These are phyloP conservation scores for Spongilla lacustris DNA, from an alignment of 37 sponge, comb jelly and placozoan species.

Conservation along the genomic window DNA sequence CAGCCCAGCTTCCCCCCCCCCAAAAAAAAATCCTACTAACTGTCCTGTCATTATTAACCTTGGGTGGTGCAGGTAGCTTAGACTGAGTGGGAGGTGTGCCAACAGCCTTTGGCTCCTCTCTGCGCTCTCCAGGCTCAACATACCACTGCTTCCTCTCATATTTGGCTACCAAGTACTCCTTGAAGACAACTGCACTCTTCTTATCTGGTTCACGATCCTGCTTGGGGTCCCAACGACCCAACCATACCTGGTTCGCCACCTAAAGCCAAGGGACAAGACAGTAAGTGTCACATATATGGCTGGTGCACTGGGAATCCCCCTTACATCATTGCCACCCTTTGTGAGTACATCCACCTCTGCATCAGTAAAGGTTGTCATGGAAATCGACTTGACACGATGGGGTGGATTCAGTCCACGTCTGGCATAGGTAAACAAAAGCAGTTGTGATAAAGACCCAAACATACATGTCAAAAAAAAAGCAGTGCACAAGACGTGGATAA, in stretches of 20 bases:
- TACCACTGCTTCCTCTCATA: slow-evolving; percentile 88
- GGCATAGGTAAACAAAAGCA: neutral
- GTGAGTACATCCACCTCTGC: slow-evolving; percentile 68
- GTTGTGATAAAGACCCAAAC: neutral
- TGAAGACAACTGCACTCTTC: slow-evolving; percentile 69
- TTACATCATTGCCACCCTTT: slow-evolving; percentile 90
- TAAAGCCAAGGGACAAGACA: neutral
- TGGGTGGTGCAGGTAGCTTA: slow-evolving; percentile 11
- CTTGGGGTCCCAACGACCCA: slow-evolving; percentile 65
- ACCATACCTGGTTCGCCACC: slow-evolving; percentile 60
- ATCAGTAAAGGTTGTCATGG: slow-evolving; percentile 90
- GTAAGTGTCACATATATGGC: too few species aligned
- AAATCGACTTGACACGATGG: slow-evolving; percentile 94
- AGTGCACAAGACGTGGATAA: too few species aligned
- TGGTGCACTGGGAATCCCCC: neutral
- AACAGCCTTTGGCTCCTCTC: slow-evolving; percentile 8
- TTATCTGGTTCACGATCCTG: slow-evolving; percentile 70
- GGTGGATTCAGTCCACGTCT: slow-evolving; percentile 95
- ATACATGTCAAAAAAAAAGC: too few species aligned
- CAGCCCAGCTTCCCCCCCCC: neutral
- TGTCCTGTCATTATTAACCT: slow-evolving; percentile 4
- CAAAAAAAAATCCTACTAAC: slow-evolving; percentile 7
- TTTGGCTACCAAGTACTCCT: slow-evolving; percentile 71
- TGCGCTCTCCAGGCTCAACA: slow-evolving; percentile 21
- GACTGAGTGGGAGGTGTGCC: slow-evolving; percentile 6